phyloP scores from a whole-genome alignment of 2,797 vertebrate genomes.

The Syndactyla subalaris region DNA sequence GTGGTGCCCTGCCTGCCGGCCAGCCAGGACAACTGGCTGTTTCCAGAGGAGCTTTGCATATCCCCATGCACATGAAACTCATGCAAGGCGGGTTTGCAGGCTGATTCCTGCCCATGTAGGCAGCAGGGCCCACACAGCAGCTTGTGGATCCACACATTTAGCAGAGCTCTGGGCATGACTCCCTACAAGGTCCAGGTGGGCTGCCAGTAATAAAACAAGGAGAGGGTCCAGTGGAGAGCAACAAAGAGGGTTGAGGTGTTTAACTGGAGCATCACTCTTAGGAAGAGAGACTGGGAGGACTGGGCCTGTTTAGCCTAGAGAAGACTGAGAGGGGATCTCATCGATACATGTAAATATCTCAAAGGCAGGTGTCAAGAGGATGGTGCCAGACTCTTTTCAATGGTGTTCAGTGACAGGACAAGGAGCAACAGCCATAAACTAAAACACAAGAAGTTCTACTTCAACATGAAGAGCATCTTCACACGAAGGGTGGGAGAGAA shows the following conservation, averaged over 20 bases:
- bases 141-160: background rate
- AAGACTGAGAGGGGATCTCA: background rate
- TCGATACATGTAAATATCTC: background rate
- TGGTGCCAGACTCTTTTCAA: background rate
- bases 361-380: background rate
- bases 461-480: background rate
- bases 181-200: background rate
- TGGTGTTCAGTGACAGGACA: accelerated
- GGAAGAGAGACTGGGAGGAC: background rate
- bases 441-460: background rate
- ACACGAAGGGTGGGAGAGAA: background rate
- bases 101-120: accelerated
- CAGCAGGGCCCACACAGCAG: background rate
- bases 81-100: accelerated
- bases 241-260: background rate
- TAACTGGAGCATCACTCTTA: background rate
- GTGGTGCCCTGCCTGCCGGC: accelerated
- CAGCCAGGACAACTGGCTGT: accelerated
- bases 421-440: background rate
- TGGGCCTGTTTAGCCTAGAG: background rate
- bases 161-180: background rate
- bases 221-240: background rate
- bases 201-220: background rate
- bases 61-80: accelerated
- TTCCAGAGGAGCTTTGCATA: background rate